phyloP scores from a whole-genome alignment of 2,888 invertebrate species.

The Heteropelma amictum region DNA sequence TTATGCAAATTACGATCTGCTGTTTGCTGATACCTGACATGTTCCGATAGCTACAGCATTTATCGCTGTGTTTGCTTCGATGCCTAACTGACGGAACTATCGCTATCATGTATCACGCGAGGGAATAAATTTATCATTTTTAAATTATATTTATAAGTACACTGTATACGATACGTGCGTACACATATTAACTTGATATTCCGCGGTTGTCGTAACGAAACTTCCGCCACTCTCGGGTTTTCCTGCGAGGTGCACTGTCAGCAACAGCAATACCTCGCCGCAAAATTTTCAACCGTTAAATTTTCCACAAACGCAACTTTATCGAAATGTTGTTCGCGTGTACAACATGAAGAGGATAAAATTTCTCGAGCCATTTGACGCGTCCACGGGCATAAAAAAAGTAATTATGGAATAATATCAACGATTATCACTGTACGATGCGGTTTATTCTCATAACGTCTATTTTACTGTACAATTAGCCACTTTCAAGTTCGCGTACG shows the following conservation, averaged over 20 bases:
- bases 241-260: conserved; percentile 18
- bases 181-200: conserved; percentile 31
- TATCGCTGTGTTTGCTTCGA: conserved; percentile 14
- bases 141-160: neutral
- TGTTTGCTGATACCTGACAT: neutral
- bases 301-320: conserved; percentile 35
- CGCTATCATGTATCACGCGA: conserved; percentile 7
- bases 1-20: conserved; percentile 9
- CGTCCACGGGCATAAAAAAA: neutral
- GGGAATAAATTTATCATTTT: conserved; percentile 11
- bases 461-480: neutral
- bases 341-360: neutral
- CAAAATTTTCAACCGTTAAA: conserved; percentile 32
- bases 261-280: conserved; percentile 1
- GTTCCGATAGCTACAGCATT: neutral
- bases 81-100: conserved; percentile 40
- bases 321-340: neutral
- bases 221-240: conserved; percentile 34
- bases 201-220: conserved; percentile 47
- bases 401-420: neutral
- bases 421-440: neutral
- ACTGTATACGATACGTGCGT: neutral
- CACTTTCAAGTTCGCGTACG: too few species aligned
- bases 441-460: neutral
- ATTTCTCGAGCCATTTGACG: neutral